A percentile compares a stretch with the other conserved stretches of the same genome.
Evolutionary conservation across 2,113 vertebrate genomes (phyloP).

Genomic region (Rhinichthys klamathensis): DNA sequence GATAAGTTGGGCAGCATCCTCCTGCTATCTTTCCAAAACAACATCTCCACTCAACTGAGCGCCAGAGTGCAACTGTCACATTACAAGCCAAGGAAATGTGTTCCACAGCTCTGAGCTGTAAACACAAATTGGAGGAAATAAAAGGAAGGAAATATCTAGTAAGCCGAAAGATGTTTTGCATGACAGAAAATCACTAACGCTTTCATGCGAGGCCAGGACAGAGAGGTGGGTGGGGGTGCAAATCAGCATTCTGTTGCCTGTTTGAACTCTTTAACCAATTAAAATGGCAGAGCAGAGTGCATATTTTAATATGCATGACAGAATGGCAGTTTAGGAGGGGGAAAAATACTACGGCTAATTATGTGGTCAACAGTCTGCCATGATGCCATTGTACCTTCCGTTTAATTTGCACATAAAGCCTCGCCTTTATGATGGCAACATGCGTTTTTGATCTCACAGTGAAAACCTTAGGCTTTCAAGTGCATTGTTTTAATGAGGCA

Average conservation of each 20-base stretch:
- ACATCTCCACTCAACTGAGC: constrained; percentile 73
- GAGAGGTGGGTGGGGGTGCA: constrained; percentile 35
- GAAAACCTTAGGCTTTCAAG: constrained; percentile 69
- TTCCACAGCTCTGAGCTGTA: constrained; percentile 62
- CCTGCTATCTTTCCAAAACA: constrained; percentile 71
- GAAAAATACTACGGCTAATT: constrained; percentile 65
- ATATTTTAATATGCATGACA: constrained; percentile 72
- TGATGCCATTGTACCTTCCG: constrained; percentile 61
- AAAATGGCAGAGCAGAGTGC: constrained; percentile 69
- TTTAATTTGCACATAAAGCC: constrained; percentile 68
- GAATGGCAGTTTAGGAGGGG: constrained; percentile 63
- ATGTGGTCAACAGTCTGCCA: constrained; percentile 67
- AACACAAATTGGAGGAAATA: constrained; percentile 57
- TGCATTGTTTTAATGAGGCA: constrained; percentile 72
- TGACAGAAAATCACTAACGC: constrained; percentile 58
- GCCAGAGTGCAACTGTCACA: constrained; percentile 77
- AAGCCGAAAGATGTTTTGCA: constrained; percentile 67
- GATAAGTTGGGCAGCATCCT: constrained; percentile 78
- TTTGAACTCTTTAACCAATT: constrained; percentile 74
- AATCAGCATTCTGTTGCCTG: constrained; percentile 59
- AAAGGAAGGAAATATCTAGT: constrained; percentile 27
- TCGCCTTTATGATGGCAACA: constrained; percentile 64
- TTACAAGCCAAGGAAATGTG: constrained; percentile 67
- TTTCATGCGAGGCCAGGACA: constrained; percentile 64
- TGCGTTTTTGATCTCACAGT: constrained; percentile 65